Base-by-base conservation (phyloP, 2,888 invertebrate genomes). In the Actias luna region DNA sequence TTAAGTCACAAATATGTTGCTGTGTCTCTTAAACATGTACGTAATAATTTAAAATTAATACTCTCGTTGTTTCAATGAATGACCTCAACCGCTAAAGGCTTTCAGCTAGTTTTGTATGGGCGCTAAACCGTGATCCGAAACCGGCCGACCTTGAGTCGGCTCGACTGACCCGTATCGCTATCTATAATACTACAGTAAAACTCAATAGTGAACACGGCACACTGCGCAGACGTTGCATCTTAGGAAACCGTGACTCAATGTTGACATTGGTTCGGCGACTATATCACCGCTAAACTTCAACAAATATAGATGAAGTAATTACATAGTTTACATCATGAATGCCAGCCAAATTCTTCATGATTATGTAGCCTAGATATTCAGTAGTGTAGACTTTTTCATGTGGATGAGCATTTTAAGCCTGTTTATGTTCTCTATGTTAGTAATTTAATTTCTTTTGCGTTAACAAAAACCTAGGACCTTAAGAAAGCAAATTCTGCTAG, bases 91-190 rank as follows among this genome's bases (percentile, higher is more conserved):
- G 29, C 22, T 25, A 33, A 58, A 58, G 61, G 58, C 33, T 58
- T 58, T 62, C 50, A 62, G 58, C 60, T 64, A 18, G 60, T 60
- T 63, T 58, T 57, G 31, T 39, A n/a, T 22, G 10, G n/a, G 42
- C 12, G 35, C n/a, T 59, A 58, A 46, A 63, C 36, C 60, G 62
- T 68, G 65, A 69, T 68, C 65, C 69, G 72, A 73, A 78, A 79
- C 73, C 66, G 33, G 78, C 58, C 67, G 76, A 74, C 83, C 83
- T 83, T 80, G 77, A 64, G 65, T 75, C 66, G 71, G 81, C 80
- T 81, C 80, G 83, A 76, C 76, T 75, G 71, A 69, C 66, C 10
- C 12, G 18, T 58, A 59, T 46, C 42, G 29, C 35, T 42, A 35
- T 27, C 33, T 33, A 33, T 12, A 33, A 35, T 36, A 22, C 36